phyloP scores from a whole-genome alignment of 2,113 vertebrate species.

The Bubalus kerabau region DNA sequence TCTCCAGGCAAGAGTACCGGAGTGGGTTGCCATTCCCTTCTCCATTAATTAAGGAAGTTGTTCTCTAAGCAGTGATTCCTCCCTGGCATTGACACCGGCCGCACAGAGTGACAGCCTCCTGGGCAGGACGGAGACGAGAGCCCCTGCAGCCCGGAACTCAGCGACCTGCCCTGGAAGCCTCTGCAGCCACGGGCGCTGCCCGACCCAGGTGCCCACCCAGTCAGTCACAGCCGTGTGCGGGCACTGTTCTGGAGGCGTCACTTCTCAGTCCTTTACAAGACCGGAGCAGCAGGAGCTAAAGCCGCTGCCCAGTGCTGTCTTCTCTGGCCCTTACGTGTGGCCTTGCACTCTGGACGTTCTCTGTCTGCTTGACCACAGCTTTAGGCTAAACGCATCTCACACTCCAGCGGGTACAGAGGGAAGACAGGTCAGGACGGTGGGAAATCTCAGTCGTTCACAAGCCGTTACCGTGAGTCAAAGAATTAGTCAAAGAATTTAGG shows the following conservation, averaged over 20 bases:
- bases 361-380: background rate
- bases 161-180: fast-evolving
- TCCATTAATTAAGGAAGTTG: background rate
- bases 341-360: background rate
- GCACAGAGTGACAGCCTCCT: fast-evolving
- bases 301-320: background rate
- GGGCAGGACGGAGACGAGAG: background rate
- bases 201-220: background rate
- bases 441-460: background rate
- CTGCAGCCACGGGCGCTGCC: fast-evolving
- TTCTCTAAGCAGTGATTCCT: background rate
- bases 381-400: background rate
- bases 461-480: too few relatives aligned
- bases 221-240: background rate
- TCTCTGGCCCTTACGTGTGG: background rate
- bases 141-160: background rate
- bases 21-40: background rate
- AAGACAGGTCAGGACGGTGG: background rate
- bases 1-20: background rate
- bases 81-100: background rate
- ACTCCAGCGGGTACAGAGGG: fast-evolving
- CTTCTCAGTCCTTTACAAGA: background rate
- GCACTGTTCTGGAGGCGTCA: background rate
- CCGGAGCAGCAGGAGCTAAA: background rate
- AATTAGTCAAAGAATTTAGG: background rate